phyloP scores from a whole-genome alignment of 2,113 vertebrate genomes.

The Aldabrachelys gigantea region DNA sequence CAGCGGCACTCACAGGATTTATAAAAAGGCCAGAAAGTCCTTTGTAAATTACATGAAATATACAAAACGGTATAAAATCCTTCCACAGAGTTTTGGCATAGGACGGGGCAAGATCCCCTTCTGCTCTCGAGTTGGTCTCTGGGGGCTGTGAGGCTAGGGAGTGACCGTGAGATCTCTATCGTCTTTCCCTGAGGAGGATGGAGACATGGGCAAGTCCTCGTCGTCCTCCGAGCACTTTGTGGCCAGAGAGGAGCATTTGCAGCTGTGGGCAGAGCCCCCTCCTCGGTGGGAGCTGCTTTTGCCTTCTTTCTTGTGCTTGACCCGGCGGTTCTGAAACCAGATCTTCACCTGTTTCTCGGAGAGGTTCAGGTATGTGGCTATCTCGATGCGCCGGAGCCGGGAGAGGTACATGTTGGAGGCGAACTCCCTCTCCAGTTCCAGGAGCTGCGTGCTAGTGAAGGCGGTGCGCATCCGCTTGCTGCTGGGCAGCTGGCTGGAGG shows the following conservation, averaged over 20 bases:
- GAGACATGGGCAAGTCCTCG: slow-evolving; percentile 92
- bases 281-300: slow-evolving; percentile 86
- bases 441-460: slow-evolving; percentile 98
- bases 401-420: slow-evolving; percentile 99
- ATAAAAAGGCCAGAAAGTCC: slow-evolving; percentile 41
- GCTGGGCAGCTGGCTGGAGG: slow-evolving; percentile 91
- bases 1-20: neutral
- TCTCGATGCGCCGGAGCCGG: slow-evolving; percentile 97
- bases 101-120: neutral
- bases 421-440: slow-evolving; percentile 98
- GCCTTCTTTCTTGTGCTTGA: slow-evolving; percentile 99
- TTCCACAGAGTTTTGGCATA: neutral
- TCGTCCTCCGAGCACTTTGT: slow-evolving; percentile 93
- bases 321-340: slow-evolving; percentile 99
- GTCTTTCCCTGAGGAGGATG: slow-evolving; percentile 95
- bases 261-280: slow-evolving; percentile 82
- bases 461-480: slow-evolving; percentile 99
- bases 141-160: slow-evolving; percentile 71
- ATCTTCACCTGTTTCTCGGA: slow-evolving; percentile 99
- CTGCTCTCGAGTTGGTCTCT: slow-evolving; percentile 39
- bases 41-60: slow-evolving; percentile 53
- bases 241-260: slow-evolving; percentile 94
- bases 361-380: slow-evolving; percentile 98
- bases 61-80: slow-evolving; percentile 71
- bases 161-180: slow-evolving; percentile 92